Evolutionary conservation across 2,888 invertebrate species (phyloP).

Genomic region (Amorpha juglandis): DNA sequence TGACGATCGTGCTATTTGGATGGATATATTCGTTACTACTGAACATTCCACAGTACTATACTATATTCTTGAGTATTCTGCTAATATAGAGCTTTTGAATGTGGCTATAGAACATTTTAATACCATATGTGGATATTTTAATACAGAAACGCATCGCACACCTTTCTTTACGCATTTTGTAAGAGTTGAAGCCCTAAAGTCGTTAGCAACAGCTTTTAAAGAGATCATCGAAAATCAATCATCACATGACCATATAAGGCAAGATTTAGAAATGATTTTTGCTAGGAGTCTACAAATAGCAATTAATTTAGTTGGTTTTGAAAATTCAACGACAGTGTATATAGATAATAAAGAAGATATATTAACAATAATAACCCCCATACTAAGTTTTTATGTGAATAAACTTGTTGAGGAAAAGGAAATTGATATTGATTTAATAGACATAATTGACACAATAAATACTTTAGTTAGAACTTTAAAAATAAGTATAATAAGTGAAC

Average conservation of each 20-base stretch:
- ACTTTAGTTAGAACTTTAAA: slow-evolving; percentile 59
- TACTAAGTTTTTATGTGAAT: slow-evolving; percentile 66
- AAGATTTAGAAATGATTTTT: slow-evolving; percentile 67
- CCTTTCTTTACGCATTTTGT: slow-evolving; percentile 69
- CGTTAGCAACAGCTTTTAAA: slow-evolving; percentile 60
- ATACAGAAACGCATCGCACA: slow-evolving; percentile 55
- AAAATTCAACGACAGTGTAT: slow-evolving; percentile 61
- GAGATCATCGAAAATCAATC: slow-evolving; percentile 62
- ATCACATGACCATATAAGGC: slow-evolving; percentile 54
- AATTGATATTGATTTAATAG: slow-evolving; percentile 68
- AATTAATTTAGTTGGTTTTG: slow-evolving; percentile 67
- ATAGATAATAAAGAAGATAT: slow-evolving; percentile 53
- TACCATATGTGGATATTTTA: slow-evolving; percentile 78
- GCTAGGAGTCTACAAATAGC: slow-evolving; percentile 68
- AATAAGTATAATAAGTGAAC: slow-evolving; percentile 51
- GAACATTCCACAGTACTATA: slow-evolving; percentile 85
- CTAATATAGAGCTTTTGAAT: slow-evolving; percentile 85
- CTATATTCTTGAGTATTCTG: slow-evolving; percentile 90
- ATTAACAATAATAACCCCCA: slow-evolving; percentile 57
- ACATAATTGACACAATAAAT: slow-evolving; percentile 65
- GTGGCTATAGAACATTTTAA: slow-evolving; percentile 85
- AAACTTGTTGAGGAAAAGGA: slow-evolving; percentile 66
- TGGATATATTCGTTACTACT: slow-evolving; percentile 72
- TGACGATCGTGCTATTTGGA: slow-evolving; percentile 73
- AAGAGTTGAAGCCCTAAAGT: slow-evolving; percentile 59